Evolutionary conservation across 35 echinoderm and acorn worm genomes (phyloP).

Genomic region (Anneissia japonica): DNA sequence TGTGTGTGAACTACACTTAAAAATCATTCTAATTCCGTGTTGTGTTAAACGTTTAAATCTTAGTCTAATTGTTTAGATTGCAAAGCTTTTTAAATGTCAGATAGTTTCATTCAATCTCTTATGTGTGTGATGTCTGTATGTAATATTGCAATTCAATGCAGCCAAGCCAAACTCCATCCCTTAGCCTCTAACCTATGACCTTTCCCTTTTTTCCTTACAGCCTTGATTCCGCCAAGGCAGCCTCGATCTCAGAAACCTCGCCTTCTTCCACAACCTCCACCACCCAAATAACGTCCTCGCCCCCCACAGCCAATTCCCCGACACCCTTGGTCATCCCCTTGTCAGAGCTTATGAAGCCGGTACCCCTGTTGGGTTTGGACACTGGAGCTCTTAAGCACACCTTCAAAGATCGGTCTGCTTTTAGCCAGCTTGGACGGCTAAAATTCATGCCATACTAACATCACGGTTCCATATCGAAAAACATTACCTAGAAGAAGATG

Average conservation of each 20-base stretch:
- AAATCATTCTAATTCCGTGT: not conserved
- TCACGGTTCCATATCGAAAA: not conserved
- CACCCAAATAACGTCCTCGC: slow-evolving; percentile 6
- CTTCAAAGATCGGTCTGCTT: not conserved
- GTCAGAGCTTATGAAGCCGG: slow-evolving; percentile 18
- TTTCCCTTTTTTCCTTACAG: slow-evolving; percentile 20
- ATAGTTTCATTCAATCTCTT: not conserved
- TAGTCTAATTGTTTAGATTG: not conserved
- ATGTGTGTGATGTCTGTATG: not conserved
- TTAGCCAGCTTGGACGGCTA: not conserved
- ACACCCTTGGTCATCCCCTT: slow-evolving; percentile 21
- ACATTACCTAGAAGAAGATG: not conserved
- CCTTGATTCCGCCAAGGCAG: slow-evolving; percentile 5
- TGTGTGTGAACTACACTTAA: not conserved
- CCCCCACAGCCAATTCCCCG: not conserved
- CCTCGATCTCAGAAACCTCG: slow-evolving; percentile 1
- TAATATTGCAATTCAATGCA: not conserved
- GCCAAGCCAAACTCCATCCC: not conserved
- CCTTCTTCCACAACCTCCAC: not conserved
- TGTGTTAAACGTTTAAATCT: not conserved
- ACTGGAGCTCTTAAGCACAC: not conserved
- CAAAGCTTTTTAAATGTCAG: not conserved
- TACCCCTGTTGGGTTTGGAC: slow-evolving; percentile 17
- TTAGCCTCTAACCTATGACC: not conserved
- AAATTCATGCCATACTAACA: slow-evolving; percentile 18